phyloP scores from a whole-genome alignment of 2,113 vertebrate species.

The Vidua chalybeata region DNA sequence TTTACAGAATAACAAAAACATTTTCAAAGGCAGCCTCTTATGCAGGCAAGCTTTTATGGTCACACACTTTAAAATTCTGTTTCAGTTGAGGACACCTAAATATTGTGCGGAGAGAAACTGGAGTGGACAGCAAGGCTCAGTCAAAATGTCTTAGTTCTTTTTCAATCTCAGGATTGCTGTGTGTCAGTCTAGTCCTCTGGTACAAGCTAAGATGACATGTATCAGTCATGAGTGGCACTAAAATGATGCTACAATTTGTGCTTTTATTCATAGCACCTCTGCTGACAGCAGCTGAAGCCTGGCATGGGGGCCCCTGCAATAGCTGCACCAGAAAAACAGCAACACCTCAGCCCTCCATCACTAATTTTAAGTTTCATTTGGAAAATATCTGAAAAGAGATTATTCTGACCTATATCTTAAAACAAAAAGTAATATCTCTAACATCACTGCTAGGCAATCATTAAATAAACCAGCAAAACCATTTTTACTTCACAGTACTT shows the following conservation, averaged over 20 bases:
- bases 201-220: neutral
- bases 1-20: neutral
- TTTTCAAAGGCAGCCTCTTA: neutral
- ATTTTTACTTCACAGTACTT: neutral
- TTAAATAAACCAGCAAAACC: neutral
- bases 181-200: neutral
- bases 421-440: neutral
- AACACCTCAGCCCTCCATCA: neutral
- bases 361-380: neutral
- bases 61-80: neutral
- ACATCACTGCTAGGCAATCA: neutral
- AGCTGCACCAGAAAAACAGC: neutral
- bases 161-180: neutral
- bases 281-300: neutral
- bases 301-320: neutral
- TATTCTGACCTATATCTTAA: neutral
- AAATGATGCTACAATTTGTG: neutral
- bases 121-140: neutral
- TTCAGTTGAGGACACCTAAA: neutral
- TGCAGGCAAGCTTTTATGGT: neutral
- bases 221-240: neutral
- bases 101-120: neutral
- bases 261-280: neutral
- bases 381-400: neutral
- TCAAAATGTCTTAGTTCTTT: neutral